Base-by-base conservation (phyloP, 1,140 invertebrate genomes). In the Chionoecetes opilio region DNA sequence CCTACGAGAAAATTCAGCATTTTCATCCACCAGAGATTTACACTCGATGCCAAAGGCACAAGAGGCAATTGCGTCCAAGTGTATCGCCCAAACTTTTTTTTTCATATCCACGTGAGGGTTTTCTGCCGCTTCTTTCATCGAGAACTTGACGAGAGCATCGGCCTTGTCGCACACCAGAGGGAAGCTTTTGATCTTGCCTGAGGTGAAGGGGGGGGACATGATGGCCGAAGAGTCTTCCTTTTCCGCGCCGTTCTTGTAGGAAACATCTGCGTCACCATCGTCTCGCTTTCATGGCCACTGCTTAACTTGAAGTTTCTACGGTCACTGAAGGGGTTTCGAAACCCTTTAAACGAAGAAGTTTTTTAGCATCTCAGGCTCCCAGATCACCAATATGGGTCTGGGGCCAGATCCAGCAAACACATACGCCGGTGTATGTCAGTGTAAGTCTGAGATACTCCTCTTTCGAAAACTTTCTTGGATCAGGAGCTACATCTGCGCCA, bases 261-360 rank as follows among this genome's bases (percentile, higher is more conserved):
- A 31, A 96, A 37, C 92, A 95, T 96, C 35, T 96, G 82, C 31
- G 85, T 88, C 21, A 96, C 82, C 3, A 92, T 29, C 9, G 17
- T 82, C 32, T 92, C 91, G 0, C 32, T 21, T 29, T 92, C 82
- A 32, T 86, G 3, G 11, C 34, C 46, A 11, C 29, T 32, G 29
- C 29, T 37, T 37, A 85, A 9, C 14, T 17, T 37, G 1, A 34
- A 26, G 8, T 21, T 85, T 9, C 96, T 96, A 91, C 98, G 98
- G 95, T 98, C 97, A 0, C 97, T 96, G 93, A 98, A 98, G 96
- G 97, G 96, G 3, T 98, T n/a, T n/a, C 97, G 94, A 98, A 98
- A 93, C 98, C 97, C 96, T 98, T 98, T n/a, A n/a, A 0, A 98
- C 97, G 0, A 97, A 97, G 1, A 98, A 97, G 41, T 97, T 96